Evolutionary conservation across 2,797 vertebrate species (phyloP).

Genomic region (Setipinna tenuifilis): DNA sequence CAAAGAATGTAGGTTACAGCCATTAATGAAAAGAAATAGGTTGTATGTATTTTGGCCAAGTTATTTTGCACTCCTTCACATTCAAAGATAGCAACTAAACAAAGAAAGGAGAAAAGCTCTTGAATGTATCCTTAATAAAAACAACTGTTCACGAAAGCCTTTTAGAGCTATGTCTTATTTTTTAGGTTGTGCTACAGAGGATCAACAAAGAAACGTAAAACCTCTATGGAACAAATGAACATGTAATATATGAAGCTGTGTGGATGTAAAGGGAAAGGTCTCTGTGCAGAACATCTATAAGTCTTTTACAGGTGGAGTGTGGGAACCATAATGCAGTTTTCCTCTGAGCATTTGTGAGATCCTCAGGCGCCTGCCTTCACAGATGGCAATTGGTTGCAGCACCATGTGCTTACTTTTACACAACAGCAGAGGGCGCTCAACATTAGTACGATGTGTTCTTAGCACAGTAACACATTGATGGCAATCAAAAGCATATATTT

Average conservation of each 20-base stretch:
- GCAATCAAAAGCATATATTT: too few relatives aligned
- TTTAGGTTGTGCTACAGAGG: background rate
- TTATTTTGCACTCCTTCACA: slow-evolving; percentile 19
- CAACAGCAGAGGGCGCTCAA: background rate
- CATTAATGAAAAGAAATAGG: background rate
- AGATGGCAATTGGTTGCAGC: background rate
- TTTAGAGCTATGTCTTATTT: background rate
- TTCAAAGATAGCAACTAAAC: slow-evolving; percentile 2
- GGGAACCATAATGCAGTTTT: background rate
- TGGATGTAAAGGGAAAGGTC: background rate
- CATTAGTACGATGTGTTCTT: background rate
- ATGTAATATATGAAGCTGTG: background rate
- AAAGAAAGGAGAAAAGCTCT: slow-evolving; percentile 13
- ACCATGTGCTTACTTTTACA: background rate
- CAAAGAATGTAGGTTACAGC: background rate
- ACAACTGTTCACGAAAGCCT: slow-evolving; percentile 11
- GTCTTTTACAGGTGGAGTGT: background rate
- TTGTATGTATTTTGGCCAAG: background rate
- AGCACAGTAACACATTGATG: background rate
- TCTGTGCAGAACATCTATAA: background rate
- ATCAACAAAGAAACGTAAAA: background rate
- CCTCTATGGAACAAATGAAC: background rate
- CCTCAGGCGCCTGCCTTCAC: background rate
- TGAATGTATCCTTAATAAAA: slow-evolving; percentile 26
- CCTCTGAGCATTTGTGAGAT: background rate